Evolutionary conservation across 2,797 vertebrate species (phyloP).

Genomic region (Peromyscus nudipes): DNA sequence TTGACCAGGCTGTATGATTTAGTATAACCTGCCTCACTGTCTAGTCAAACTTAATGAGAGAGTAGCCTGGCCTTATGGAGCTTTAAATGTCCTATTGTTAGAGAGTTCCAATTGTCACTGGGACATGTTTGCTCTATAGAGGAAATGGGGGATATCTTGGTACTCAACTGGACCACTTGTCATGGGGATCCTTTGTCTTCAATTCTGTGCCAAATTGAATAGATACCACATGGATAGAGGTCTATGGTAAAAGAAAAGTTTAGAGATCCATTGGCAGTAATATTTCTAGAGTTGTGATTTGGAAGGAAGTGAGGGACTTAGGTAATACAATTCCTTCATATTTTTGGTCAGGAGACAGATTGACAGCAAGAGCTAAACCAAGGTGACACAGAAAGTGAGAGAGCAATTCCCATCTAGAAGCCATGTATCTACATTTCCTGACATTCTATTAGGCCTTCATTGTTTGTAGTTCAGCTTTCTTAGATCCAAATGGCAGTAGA

Average conservation of each 20-base stretch:
- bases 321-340: neutral
- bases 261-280: neutral
- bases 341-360: neutral
- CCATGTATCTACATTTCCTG: neutral
- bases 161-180: neutral
- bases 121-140: neutral
- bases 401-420: neutral
- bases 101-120: neutral
- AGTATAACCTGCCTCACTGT: neutral
- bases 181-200: conserved; percentile 22
- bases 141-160: neutral
- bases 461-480: conserved; percentile 17
- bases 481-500: neutral
- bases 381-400: neutral
- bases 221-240: neutral
- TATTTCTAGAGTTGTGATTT: conserved; percentile 26
- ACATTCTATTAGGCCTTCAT: neutral
- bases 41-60: neutral
- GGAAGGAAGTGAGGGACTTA: neutral
- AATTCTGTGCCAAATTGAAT: neutral
- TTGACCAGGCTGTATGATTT: neutral
- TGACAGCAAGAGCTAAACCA: neutral
- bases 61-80: neutral
- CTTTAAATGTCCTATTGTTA: conserved; percentile 2
- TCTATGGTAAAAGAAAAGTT: conserved; percentile 2